Evolutionary conservation across 2,888 invertebrate species (phyloP), one percentile per base, ranked within the genome.

Genomic region (Polydrusus tereticollis): DNA sequence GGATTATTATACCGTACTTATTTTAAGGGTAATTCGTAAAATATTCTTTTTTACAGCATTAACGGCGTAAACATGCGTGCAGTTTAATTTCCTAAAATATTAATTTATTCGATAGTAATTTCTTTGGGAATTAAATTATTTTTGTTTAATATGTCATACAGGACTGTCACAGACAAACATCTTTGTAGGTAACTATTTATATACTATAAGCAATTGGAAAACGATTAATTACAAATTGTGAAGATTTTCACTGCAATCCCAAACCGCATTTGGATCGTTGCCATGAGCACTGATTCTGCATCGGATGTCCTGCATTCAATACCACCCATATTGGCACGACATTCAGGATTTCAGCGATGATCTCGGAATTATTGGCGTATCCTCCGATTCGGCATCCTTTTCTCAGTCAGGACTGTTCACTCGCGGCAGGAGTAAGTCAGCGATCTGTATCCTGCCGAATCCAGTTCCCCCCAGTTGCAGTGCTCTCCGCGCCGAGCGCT

Each of bases 401-500:
- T 29, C 20, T 57, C 38, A 16, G 64, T n/a, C 64, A 64, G 21
- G 20, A 21, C 10, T 36, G 21, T 8, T 21, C 59, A 14, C 16
- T 59, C 23, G 23, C 29, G 18, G 29, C 29, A 20, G 36, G 36
- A 36, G 38, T 58, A 64, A 64, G 50, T 55, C 36, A 68, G 69
- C 69, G 62, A 33, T 62, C 69, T 69, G 60, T 69, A 69, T 62
- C 68, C 60, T 55, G 55, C 14, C 59, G 59, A 41, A 38, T 43
- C 18, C 59, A 60, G 41, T 21, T 20, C 50, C 55, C 29, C 60
- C 36, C 43, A 66, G 72, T 72, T 72, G 62, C 67, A 63, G 63
- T 29, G n/a, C 14, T 63, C 62, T 57, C 72, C 72, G 72, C 72
- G 57, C 29, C 63, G 63, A 43, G 72, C 72, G 72, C 72, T 72